Conservation (phyloP, 2,888 invertebrate species). For the Coleophora flavipennella region DNA sequence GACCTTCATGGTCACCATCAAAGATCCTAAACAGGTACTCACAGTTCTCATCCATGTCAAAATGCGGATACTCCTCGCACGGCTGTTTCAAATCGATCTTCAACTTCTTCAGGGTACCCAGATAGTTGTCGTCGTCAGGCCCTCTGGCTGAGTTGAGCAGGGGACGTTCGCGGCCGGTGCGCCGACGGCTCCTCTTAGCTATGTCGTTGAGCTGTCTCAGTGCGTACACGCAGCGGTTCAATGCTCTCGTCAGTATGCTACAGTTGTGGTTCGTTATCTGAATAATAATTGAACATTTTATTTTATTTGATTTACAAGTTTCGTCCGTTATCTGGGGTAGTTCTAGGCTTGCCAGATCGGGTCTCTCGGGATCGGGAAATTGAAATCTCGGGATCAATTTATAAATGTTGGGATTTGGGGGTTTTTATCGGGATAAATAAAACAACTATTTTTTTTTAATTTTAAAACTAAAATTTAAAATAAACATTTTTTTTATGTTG, state of each 20-base stretch:
- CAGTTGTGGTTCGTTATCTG: constrained; percentile 6
- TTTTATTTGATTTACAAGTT: no score
- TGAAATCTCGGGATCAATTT: no score
- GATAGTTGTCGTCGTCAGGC: constrained; percentile 10
- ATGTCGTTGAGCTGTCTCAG: background rate
- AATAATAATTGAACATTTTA: background rate
- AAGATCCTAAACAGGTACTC: constrained; percentile 32
- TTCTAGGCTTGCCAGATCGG: no score
- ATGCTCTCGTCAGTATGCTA: constrained; percentile 1
- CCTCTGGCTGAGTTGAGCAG: background rate
- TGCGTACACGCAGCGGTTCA: constrained; percentile 2
- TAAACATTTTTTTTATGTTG: no score
- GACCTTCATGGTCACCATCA: background rate
- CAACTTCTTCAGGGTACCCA: constrained; percentile 49
- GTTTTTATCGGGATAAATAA: no score
- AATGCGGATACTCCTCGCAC: constrained; percentile 78
- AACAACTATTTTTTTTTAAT: no score
- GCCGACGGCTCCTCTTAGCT: background rate
- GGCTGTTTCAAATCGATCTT: constrained; percentile 67
- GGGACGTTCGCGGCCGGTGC: background rate
- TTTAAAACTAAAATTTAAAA: no score
- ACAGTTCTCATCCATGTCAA: constrained; percentile 86
- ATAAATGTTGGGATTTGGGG: no score
- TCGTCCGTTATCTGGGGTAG: no score
- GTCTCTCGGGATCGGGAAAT: no score